Percentiles rank a stretch among this genome's conserved stretches.
Evolutionary conservation across 2,797 vertebrate species (phyloP).

Genomic region (Pangasius macronema): DNA sequence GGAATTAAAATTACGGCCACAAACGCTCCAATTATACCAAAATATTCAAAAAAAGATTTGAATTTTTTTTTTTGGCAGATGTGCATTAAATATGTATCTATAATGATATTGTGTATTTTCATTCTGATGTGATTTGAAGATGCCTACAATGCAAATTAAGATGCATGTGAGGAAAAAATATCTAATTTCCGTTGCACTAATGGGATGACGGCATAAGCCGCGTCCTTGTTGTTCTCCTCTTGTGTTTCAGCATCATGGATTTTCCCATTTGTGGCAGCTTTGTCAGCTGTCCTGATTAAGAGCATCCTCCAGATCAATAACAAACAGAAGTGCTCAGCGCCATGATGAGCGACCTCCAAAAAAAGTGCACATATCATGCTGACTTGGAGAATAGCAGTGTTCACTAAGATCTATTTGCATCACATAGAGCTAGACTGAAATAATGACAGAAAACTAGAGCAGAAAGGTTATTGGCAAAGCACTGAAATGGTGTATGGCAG

Average conservation of each 20-base stretch:
- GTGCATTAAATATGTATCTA: neutral
- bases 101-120: neutral
- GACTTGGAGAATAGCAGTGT: constrained; percentile 7
- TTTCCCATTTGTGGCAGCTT: constrained; percentile 17
- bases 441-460: neutral
- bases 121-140: neutral
- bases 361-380: neutral
- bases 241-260: constrained; percentile 16
- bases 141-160: neutral
- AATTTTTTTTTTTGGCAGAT: neutral
- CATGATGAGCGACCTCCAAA: constrained; percentile 7
- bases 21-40: neutral
- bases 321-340: constrained; percentile 4
- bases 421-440: neutral
- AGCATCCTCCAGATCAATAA: constrained; percentile 35
- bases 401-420: neutral
- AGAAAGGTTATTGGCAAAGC: neutral
- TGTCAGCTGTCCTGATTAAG: constrained; percentile 42
- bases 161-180: neutral
- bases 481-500: neutral
- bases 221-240: constrained; percentile 5
- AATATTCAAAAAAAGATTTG: constrained; percentile 4
- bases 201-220: neutral
- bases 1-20: neutral
- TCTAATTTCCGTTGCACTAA: neutral